These are phyloP conservation scores for Menidia menidia DNA, from an alignment of 2,797 vertebrate genomes.

Conservation along the genomic window DNA sequence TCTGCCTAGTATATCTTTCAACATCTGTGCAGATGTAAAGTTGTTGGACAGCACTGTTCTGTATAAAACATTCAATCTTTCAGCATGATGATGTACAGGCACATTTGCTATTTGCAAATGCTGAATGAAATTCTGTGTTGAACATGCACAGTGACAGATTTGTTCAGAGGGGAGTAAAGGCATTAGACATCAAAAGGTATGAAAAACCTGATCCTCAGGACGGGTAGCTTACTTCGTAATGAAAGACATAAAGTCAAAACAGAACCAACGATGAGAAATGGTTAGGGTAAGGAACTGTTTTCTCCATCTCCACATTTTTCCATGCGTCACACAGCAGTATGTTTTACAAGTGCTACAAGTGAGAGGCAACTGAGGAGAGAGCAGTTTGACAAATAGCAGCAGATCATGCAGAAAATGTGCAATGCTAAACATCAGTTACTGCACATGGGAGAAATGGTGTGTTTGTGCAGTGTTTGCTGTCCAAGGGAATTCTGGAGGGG, in stretches of 20 bases:
- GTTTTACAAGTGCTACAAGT: constrained; percentile 73
- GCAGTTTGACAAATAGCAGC: constrained; percentile 83
- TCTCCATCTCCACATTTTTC: constrained; percentile 44
- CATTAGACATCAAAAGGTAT: constrained; percentile 9
- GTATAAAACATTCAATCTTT: constrained; percentile 47
- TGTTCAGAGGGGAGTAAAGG: constrained; percentile 18
- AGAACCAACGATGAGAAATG: constrained; percentile 31
- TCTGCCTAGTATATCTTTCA: constrained; percentile 44
- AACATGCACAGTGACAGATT: constrained; percentile 21
- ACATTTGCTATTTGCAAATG: constrained; percentile 25
- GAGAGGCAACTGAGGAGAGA: constrained; percentile 59
- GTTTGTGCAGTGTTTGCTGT: constrained; percentile 84
- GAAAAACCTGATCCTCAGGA: constrained; percentile 24
- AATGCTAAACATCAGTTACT: constrained; percentile 85
- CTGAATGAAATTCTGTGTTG: constrained; percentile 47
- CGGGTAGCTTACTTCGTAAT: constrained; percentile 22
- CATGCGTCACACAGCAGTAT: constrained; percentile 43
- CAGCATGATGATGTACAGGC: constrained; percentile 27
- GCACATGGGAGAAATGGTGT: constrained; percentile 78
- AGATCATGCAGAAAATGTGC: constrained; percentile 88
- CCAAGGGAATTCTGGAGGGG: constrained; percentile 78
- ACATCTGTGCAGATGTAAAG: constrained; percentile 26
- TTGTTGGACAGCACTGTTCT: constrained; percentile 43
- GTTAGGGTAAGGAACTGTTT: constrained; percentile 27
- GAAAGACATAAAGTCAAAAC: constrained; percentile 25